Conservation (phyloP, 23 tunicate species). For the Ascidia mentula region DNA sequence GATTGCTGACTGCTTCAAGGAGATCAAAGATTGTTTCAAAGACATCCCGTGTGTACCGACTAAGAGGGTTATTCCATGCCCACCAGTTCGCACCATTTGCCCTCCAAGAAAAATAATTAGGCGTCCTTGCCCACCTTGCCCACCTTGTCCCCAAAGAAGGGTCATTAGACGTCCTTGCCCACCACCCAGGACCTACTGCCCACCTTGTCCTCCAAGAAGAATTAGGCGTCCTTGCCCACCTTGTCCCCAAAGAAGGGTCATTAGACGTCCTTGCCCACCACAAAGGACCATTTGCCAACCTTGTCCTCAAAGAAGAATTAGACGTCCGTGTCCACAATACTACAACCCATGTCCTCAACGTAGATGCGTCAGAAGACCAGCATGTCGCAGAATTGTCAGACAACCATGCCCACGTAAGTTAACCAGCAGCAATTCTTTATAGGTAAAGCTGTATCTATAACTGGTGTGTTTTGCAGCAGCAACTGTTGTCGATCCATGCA, state of each 20-base stretch:
- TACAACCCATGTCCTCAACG: not conserved
- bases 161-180: not conserved
- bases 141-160: not conserved
- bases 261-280: not conserved
- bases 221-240: constrained; percentile 1
- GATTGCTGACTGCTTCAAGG: not conserved
- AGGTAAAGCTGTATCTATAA: too few species aligned
- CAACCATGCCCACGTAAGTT: not conserved
- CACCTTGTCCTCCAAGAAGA: too few species aligned
- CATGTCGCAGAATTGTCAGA: not conserved
- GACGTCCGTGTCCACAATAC: not conserved
- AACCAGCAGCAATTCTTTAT: too few species aligned
- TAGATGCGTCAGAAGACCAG: not conserved
- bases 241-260: too few species aligned
- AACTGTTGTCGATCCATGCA: too few species aligned
- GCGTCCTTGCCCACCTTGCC: not conserved
- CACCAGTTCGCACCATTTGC: too few species aligned
- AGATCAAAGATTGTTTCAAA: not conserved
- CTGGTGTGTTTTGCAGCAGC: too few species aligned
- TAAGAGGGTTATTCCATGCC: not conserved
- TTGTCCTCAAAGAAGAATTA: not conserved
- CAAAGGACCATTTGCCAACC: too few species aligned
- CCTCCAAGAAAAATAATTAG: not conserved
- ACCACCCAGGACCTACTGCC: not conserved
- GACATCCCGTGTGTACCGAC: not conserved